phyloP scores from a whole-genome alignment of 2,113 vertebrate genomes.

The Hemiscyllium ocellatum region DNA sequence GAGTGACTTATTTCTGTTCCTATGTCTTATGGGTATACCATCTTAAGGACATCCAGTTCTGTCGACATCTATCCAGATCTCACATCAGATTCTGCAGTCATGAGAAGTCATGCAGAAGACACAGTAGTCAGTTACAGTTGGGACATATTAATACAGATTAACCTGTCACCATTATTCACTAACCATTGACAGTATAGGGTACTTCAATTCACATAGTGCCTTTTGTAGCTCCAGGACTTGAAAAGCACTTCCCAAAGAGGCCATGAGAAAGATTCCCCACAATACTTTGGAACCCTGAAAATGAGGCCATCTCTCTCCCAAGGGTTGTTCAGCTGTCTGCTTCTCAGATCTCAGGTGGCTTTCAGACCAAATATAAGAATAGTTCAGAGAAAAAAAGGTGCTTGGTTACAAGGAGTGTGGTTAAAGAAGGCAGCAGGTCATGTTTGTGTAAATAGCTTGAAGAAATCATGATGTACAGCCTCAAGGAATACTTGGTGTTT shows the following conservation, averaged over 20 bases:
- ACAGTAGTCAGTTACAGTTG: too few relatives aligned
- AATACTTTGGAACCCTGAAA: background rate
- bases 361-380: background rate
- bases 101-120: too few relatives aligned
- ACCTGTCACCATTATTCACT: too few relatives aligned
- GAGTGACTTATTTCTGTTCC: too few relatives aligned
- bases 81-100: too few relatives aligned
- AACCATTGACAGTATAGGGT: background rate
- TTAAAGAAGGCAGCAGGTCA: background rate
- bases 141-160: too few relatives aligned
- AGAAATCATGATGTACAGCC: background rate
- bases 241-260: background rate
- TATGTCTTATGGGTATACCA: too few relatives aligned
- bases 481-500: background rate
- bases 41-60: too few relatives aligned
- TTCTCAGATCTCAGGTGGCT: background rate
- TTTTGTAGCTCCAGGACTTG: too few relatives aligned
- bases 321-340: background rate
- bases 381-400: background rate
- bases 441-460: too few relatives aligned
- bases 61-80: too few relatives aligned
- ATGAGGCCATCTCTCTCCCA: background rate
- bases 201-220: too few relatives aligned
- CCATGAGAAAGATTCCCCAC: background rate
- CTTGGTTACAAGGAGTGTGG: background rate